Evolutionary conservation across 2,113 vertebrate genomes (phyloP), one percentile per base, ranked within the genome.

Genomic region (Mus musculus): DNA sequence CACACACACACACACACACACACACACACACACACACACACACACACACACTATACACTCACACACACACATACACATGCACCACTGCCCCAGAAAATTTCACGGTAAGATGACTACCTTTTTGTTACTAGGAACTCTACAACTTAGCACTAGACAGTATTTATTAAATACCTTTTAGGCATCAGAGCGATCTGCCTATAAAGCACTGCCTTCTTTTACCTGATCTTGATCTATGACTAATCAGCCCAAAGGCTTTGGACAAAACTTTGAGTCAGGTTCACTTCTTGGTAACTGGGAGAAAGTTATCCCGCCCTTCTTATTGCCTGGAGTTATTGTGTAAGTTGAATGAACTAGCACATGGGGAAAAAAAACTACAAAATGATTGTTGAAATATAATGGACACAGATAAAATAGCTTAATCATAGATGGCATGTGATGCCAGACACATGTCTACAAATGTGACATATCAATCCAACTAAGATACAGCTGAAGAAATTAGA

Each of bases 241-340:
- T 76, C n/a, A 94, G 5, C 56, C 69, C 24, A 39, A 61, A 94
- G 19, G 82, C 22, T 26, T 93, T 87, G 22, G 14, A 63, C 28
- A 92, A 67, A 84, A 16, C 26, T 95, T n/a, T 78, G 42, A 95
- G 5, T 95, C 63, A 78, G 33, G 93, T 95, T 97, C 76, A 67
- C 82, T 63, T 87, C 20, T 56, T n/a, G 7, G 76, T 30, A 94
- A 91, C 20, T 89, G 19, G 63, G 91, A n/a, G 81, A 96, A 91
- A 71, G 12, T 59, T 77, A n/a, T 80, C 1, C 56, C 88, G 2
- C 46, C 3, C 19, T 80, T 93, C 61, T 94, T 65, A 95, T 49
- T 36, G 71, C 24, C n/a, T 87, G 63, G 14, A 85, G 91, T 77
- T 96, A 39, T 78, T 71, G 8, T 76, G 13, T 82, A 54, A n/a